Evolutionary conservation across 2,113 vertebrate species (phyloP).

Genomic region (Sisor rabdophorus): DNA sequence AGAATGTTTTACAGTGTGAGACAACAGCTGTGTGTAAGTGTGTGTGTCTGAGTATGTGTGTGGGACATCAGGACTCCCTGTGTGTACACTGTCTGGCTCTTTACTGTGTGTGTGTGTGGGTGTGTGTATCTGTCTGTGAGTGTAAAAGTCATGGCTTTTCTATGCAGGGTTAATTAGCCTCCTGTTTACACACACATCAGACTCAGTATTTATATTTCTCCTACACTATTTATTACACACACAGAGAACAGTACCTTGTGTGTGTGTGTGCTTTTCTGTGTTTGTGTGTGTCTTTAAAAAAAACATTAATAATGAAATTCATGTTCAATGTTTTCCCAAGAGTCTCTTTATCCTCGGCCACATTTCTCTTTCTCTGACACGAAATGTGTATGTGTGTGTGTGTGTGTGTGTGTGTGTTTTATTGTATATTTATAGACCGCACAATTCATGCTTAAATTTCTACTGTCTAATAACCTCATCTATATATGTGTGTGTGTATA

Average conservation of each 20-base stretch:
- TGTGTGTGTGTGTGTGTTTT: too few species aligned
- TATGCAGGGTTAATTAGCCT: slow-evolving; percentile 68
- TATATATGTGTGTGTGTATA: slow-evolving; percentile 59
- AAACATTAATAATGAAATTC: slow-evolving; percentile 39
- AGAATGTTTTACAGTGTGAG: too few species aligned
- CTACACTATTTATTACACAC: slow-evolving; percentile 17
- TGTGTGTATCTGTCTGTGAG: too few species aligned
- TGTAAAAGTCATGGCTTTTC: slow-evolving; percentile 73
- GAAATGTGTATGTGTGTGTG: slow-evolving; percentile 42
- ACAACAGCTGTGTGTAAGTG: too few species aligned
- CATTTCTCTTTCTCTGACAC: slow-evolving; percentile 70
- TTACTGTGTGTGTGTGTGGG: too few species aligned
- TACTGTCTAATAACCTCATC: slow-evolving; percentile 69
- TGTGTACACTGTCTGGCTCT: slow-evolving; percentile 52
- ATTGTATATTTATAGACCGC: slow-evolving; percentile 55
- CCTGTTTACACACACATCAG: slow-evolving; percentile 59
- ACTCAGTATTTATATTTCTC: slow-evolving; percentile 55
- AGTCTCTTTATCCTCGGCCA: slow-evolving; percentile 64
- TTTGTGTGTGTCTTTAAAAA: too few species aligned
- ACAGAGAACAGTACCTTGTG: too few species aligned
- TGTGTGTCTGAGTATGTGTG: slow-evolving; percentile 46
- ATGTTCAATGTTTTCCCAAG: slow-evolving; percentile 47
- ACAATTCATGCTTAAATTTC: slow-evolving; percentile 64
- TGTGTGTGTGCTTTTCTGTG: too few species aligned
- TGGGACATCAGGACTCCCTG: slow-evolving; percentile 58